Percentiles rank a stretch among this genome's conserved stretches.
Conservation (phyloP, 2,113 vertebrate species). For the Chlamydotis undulata region DNA sequence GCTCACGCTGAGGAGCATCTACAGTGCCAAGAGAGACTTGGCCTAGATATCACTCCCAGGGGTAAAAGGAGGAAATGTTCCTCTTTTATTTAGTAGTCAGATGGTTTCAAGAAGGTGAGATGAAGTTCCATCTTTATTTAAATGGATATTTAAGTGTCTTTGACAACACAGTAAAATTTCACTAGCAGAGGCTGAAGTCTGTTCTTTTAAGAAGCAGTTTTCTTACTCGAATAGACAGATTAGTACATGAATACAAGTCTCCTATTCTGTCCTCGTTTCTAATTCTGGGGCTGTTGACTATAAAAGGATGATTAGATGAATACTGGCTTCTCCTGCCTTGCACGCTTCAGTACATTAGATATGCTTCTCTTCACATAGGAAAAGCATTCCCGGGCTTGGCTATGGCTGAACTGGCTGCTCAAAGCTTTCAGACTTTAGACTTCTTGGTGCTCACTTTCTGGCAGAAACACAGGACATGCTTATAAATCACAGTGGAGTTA, state of each 20-base stretch:
- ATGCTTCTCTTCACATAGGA: neutral
- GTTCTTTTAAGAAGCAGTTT: neutral
- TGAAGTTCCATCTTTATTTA: neutral
- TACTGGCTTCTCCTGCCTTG: neutral
- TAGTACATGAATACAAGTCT: neutral
- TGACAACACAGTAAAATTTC: neutral
- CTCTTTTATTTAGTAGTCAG: neutral
- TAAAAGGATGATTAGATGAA: accelerated
- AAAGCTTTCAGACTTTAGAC: neutral
- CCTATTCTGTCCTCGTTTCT: neutral
- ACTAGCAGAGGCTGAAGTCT: neutral
- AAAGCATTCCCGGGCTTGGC: neutral
- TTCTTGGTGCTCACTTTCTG: neutral
- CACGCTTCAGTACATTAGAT: neutral
- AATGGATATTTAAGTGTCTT: neutral
- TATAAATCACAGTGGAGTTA: neutral
- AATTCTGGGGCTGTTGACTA: neutral
- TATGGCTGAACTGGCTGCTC: neutral
- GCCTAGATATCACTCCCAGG: neutral
- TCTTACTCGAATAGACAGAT: neutral
- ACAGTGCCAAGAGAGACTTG: neutral
- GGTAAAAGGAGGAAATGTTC: neutral
- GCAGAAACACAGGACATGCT: neutral
- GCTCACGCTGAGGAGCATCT: neutral
- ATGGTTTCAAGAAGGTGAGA: neutral